phyloP scores from a whole-genome alignment of 2,113 vertebrate species.

The Pomatostomus ruficeps region DNA sequence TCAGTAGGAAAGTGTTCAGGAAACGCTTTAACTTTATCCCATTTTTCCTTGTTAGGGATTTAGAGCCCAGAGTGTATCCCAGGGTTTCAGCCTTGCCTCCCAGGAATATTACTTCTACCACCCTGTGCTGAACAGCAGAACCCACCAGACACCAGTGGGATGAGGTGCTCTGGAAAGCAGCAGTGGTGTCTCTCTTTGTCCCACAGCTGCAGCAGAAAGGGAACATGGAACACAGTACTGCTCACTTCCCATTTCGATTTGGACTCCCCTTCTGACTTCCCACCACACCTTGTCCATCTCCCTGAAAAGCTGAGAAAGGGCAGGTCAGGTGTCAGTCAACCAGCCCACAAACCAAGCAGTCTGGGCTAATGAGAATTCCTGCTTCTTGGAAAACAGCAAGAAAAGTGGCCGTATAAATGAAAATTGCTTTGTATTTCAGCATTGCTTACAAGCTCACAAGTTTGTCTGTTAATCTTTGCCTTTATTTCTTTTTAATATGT shows the following conservation, averaged over 20 bases:
- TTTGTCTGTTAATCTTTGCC: not conserved
- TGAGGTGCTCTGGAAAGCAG: not conserved
- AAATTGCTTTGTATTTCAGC: not conserved
- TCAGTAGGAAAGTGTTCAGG: not conserved
- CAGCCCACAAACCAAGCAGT: not conserved
- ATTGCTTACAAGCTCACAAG: not conserved
- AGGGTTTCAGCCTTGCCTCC: not conserved
- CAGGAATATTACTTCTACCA: not conserved
- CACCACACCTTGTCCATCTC: not conserved
- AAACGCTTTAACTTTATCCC: not conserved
- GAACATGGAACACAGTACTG: rapidly evolving
- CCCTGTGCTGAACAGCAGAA: not conserved
- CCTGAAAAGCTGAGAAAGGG: not conserved
- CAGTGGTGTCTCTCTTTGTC: not conserved
- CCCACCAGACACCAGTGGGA: not conserved
- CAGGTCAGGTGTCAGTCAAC: not conserved
- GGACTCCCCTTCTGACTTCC: not conserved
- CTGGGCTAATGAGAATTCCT: not conserved
- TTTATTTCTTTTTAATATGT: not conserved
- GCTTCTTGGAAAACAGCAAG: not conserved
- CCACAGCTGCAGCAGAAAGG: not conserved
- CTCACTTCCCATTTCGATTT: not conserved
- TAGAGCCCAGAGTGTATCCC: not conserved
- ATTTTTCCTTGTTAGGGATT: not conserved
- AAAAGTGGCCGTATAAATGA: not conserved